A percentile compares a stretch with the other conserved stretches of the same genome.
phyloP scores from a whole-genome alignment of 2,888 invertebrate genomes.

The Drosophila multiciliata region DNA sequence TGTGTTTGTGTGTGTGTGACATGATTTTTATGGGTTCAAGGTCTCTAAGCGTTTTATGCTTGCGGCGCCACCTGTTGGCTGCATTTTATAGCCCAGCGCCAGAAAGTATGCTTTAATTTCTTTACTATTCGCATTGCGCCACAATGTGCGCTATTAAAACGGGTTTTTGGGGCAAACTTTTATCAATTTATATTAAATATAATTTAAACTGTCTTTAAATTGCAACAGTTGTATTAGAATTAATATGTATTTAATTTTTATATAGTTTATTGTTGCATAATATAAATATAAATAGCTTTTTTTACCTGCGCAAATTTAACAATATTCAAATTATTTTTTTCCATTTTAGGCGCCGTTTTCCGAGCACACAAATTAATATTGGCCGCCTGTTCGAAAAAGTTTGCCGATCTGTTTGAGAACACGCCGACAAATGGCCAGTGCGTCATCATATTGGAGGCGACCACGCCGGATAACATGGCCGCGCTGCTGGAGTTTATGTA shows the following conservation, averaged over 20 bases:
- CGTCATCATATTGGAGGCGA: slow-evolving; percentile 95
- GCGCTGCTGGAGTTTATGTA: slow-evolving; percentile 97
- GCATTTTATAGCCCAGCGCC: slow-evolving; percentile 31
- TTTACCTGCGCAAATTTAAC: neutral
- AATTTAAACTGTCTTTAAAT: neutral
- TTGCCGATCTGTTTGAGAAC: slow-evolving; percentile 95
- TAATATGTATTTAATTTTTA: neutral
- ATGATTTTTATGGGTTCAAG: slow-evolving; percentile 84
- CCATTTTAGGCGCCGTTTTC: slow-evolving; percentile 92
- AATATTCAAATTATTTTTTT: neutral
- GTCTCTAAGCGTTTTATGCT: slow-evolving; percentile 74
- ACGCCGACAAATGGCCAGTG: slow-evolving; percentile 89
- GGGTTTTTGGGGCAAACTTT: neutral
- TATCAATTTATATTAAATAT: neutral
- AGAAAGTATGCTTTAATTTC: slow-evolving; percentile 59
- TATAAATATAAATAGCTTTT: neutral
- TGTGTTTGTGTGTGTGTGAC: slow-evolving; percentile 61
- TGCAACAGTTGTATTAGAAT: neutral
- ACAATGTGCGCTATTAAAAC: slow-evolving; percentile 8
- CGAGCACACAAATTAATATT: slow-evolving; percentile 96
- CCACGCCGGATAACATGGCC: slow-evolving; percentile 95
- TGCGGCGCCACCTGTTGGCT: slow-evolving; percentile 71
- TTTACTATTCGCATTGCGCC: slow-evolving; percentile 16
- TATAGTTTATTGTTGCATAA: neutral
- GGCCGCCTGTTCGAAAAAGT: slow-evolving; percentile 96